These are phyloP conservation scores for Galagoides demidoff DNA, from an alignment of 2,797 vertebrate species.

Conservation along the genomic window DNA sequence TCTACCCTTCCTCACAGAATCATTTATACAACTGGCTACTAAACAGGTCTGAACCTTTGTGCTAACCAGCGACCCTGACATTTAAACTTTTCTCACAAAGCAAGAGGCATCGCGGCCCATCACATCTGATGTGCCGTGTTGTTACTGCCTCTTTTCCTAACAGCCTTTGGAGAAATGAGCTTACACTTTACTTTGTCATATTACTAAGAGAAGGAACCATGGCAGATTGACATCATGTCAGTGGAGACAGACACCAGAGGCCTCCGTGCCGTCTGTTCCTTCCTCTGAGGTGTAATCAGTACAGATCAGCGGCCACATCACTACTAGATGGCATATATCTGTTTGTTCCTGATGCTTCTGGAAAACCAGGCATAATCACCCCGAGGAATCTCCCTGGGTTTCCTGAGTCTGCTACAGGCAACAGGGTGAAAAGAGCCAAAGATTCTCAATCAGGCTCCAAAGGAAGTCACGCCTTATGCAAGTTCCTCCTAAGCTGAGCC, in stretches of 20 bases:
- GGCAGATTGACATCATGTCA: background rate
- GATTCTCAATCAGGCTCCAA: background rate
- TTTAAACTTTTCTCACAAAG: background rate
- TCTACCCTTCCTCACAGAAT: background rate
- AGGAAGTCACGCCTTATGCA: background rate
- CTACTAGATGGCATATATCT: background rate
- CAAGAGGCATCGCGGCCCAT: fast-evolving
- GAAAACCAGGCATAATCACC: background rate
- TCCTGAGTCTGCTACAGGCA: background rate
- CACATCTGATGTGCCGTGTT: background rate
- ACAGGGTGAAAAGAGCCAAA: background rate
- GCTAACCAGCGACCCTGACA: background rate
- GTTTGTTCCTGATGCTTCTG: background rate
- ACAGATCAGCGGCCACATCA: background rate
- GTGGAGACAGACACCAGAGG: slow-evolving; percentile 48
- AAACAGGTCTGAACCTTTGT: background rate
- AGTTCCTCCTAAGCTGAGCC: background rate
- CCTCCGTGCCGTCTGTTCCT: slow-evolving; percentile 51
- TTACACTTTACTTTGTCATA: background rate
- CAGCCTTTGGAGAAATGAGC: background rate
- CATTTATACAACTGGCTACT: background rate
- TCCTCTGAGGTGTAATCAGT: background rate
- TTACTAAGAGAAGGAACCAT: slow-evolving; percentile 29
- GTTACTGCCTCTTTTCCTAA: background rate
- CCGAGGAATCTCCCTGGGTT: background rate